These are phyloP conservation scores for Rhombomys opimus DNA, from an alignment of 2,113 vertebrate genomes.

Conservation along the genomic window DNA sequence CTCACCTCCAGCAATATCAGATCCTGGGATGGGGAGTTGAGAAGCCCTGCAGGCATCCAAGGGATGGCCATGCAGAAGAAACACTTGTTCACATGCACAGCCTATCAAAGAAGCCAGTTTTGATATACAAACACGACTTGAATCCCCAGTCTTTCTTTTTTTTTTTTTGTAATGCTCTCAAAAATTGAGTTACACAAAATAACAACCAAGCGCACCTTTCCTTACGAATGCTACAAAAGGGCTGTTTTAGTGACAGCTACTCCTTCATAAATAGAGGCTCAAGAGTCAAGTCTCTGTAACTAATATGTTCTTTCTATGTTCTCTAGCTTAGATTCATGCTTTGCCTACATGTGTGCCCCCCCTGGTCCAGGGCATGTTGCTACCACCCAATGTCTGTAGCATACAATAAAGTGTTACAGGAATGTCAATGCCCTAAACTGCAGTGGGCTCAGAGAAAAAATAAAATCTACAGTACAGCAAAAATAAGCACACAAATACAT, in stretches of 20 bases:
- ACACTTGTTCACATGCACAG: not conserved
- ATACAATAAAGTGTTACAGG: rapidly evolving
- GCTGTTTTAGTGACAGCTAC: not conserved
- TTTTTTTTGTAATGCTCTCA: not conserved
- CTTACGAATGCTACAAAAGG: not conserved
- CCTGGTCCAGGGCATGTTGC: not conserved
- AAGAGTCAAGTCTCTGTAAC: not conserved
- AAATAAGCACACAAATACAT: not conserved
- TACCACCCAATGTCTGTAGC: not conserved
- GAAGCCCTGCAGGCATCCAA: not conserved
- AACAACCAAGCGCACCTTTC: not conserved
- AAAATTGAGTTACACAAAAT: not conserved
- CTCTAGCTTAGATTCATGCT: not conserved
- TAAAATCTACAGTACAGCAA: not conserved
- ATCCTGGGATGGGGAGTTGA: no score
- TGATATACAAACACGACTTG: not conserved
- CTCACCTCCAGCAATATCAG: not conserved
- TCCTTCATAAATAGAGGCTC: not conserved
- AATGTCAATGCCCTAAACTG: no score
- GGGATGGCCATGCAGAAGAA: not conserved
- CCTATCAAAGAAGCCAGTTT: not conserved
- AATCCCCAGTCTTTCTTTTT: not conserved
- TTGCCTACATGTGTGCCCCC: rapidly evolving
- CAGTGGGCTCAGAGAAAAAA: no score
- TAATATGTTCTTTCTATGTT: not conserved